Evolutionary conservation across 2,888 invertebrate species (phyloP).

Genomic region (Bursaphelenchus okinawaensis): DNA sequence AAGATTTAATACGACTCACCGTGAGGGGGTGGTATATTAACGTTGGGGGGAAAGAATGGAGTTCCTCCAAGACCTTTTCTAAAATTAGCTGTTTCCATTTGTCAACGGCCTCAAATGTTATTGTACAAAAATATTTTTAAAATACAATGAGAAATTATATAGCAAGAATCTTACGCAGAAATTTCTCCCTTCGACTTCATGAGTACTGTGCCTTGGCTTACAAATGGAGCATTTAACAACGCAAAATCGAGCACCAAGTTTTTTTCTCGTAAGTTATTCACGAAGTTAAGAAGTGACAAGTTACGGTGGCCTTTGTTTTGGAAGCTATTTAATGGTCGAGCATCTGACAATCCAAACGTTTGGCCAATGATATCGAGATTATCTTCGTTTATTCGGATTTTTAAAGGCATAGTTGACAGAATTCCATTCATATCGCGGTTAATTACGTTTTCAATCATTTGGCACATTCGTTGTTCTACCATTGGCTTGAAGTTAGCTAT

Average conservation of each 20-base stretch:
- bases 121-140: too few species aligned
- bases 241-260: slow-evolving; percentile 53
- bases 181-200: slow-evolving; percentile 55
- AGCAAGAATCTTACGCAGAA: slow-evolving; percentile 30
- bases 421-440: slow-evolving; percentile 54
- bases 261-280: slow-evolving; percentile 39
- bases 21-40: slow-evolving; percentile 49
- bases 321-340: slow-evolving; percentile 14
- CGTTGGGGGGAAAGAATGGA: slow-evolving; percentile 52
- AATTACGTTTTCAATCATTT: slow-evolving; percentile 54
- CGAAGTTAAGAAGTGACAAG: slow-evolving; percentile 46
- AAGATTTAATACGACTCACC: slow-evolving; percentile 31
- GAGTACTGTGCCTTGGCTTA: slow-evolving; percentile 48
- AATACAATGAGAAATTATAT: background rate
- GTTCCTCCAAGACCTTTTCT: slow-evolving; percentile 51
- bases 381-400: slow-evolving; percentile 55
- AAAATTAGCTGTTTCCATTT: too few species aligned
- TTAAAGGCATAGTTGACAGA: slow-evolving; percentile 51
- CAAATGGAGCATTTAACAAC: slow-evolving; percentile 46
- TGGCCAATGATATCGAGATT: slow-evolving; percentile 51
- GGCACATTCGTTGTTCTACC: slow-evolving; percentile 55
- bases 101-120: too few species aligned
- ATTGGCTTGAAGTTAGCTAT: slow-evolving; percentile 56
- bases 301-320: slow-evolving; percentile 30
- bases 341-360: slow-evolving; percentile 35